Conservation (phyloP, 2,888 invertebrate genomes). For the Drosophila rellima region DNA sequence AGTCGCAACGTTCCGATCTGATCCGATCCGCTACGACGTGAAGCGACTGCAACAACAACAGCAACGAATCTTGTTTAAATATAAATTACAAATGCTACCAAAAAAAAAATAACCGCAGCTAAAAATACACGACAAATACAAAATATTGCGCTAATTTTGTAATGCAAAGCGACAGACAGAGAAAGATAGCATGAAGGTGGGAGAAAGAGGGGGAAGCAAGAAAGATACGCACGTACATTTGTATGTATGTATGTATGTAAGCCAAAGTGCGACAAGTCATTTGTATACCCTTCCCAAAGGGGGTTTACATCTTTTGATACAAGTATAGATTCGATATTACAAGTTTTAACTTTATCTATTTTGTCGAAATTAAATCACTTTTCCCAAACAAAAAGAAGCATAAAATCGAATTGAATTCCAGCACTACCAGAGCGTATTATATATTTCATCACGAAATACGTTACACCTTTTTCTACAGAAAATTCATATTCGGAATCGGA, state of each 20-base stretch:
- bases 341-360: too few species aligned
- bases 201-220: neutral
- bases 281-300: neutral
- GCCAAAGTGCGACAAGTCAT: constrained; percentile 28
- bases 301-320: too few species aligned
- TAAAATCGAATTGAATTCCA: too few species aligned
- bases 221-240: neutral
- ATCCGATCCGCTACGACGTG: constrained; percentile 40
- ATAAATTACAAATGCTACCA: constrained; percentile 64
- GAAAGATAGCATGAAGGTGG: neutral
- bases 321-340: too few species aligned
- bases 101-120: constrained; percentile 60
- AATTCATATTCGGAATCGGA: too few species aligned
- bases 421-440: too few species aligned
- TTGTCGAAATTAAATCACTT: too few species aligned
- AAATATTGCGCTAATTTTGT: constrained; percentile 63
- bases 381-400: too few species aligned
- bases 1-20: constrained; percentile 33
- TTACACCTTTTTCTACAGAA: too few species aligned
- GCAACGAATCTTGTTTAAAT: constrained; percentile 65
- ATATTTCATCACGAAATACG: too few species aligned
- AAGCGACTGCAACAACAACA: constrained; percentile 31
- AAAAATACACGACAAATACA: constrained; percentile 62
- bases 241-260: constrained; percentile 1
- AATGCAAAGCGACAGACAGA: constrained; percentile 27